Percentiles rank a stretch among this genome's conserved stretches.
phyloP scores from a whole-genome alignment of 1,140 invertebrate species.

The Drosophila mayri region DNA sequence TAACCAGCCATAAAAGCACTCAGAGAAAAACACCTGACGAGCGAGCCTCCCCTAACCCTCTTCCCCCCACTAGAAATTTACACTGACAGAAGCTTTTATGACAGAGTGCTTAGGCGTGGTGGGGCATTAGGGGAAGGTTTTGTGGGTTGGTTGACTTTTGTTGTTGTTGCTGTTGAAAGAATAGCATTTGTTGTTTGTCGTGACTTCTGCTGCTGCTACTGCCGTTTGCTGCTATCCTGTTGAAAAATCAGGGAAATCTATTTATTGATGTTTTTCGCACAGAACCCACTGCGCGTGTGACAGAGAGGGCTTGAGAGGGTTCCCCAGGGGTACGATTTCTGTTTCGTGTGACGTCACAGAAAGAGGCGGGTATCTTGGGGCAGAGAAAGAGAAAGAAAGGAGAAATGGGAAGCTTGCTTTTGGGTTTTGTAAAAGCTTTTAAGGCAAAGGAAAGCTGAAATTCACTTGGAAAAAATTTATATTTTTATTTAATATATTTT shows the following conservation, averaged over 20 bases:
- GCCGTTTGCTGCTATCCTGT: constrained; percentile 77
- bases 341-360: constrained; percentile 26
- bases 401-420: constrained; percentile 15
- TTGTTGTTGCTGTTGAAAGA: constrained; percentile 9
- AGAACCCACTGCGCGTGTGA: constrained; percentile 13
- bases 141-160: neutral
- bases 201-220: constrained; percentile 4
- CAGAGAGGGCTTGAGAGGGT: constrained; percentile 15
- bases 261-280: constrained; percentile 83
- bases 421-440: constrained; percentile 24
- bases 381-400: constrained; percentile 3
- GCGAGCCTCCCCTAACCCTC: constrained; percentile 4
- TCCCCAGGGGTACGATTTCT: constrained; percentile 36
- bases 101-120: constrained; percentile 16
- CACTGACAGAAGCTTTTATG: constrained; percentile 29
- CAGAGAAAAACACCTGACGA: constrained; percentile 31
- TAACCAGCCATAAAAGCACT: constrained; percentile 8
- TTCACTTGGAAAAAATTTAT: constrained; percentile 1
- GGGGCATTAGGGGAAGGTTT: constrained; percentile 16
- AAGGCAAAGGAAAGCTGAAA: constrained; percentile 5
- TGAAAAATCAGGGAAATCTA: constrained; percentile 85
- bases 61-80: constrained; percentile 14
- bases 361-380: neutral
- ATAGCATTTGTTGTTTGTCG: constrained; percentile 21
- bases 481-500: neutral